Percentiles rank a stretch among this genome's conserved stretches.
Conservation (phyloP, 30 jellyfish, hydroid and myxozoan species). For the Mastigias papua region DNA sequence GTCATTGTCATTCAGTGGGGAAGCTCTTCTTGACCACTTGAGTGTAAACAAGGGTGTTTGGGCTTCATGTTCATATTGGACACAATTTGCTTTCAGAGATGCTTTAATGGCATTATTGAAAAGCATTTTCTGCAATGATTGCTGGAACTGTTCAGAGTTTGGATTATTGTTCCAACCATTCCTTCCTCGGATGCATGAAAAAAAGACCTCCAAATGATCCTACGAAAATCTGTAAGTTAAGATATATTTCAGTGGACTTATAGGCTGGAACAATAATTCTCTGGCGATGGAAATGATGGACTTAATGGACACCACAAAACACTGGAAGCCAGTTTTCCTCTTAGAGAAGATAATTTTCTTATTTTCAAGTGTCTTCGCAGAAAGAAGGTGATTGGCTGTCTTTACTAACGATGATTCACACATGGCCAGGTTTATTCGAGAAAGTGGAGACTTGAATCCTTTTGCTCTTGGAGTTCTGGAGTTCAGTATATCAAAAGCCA, state of each 20-base stretch:
- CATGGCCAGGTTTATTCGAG: neutral
- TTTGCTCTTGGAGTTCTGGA: constrained; percentile 71
- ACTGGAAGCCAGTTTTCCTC: constrained; percentile 38
- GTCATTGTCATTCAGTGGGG: no score
- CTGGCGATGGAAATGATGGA: constrained; percentile 3
- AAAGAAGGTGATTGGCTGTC: no score
- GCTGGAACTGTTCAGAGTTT: constrained; percentile 37
- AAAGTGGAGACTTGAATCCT: constrained; percentile 38
- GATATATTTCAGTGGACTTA: constrained; percentile 48
- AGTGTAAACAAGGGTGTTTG: no score
- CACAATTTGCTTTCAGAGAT: no score
- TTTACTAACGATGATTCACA: neutral
- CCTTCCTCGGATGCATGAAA: constrained; percentile 27
- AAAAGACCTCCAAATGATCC: constrained; percentile 57
- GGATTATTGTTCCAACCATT: constrained; percentile 63
- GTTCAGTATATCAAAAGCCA: constrained; percentile 57
- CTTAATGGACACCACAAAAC: constrained; percentile 31
- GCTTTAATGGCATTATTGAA: no score
- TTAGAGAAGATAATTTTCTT: neutral
- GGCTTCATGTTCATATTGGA: no score
- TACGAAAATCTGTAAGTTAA: constrained; percentile 65
- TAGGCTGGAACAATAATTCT: neutral
- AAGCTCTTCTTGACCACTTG: no score
- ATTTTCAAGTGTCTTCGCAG: neutral
- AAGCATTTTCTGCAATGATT: constrained; percentile 16